phyloP scores from a whole-genome alignment of 2,113 vertebrate genomes.

The Penelope pileata region DNA sequence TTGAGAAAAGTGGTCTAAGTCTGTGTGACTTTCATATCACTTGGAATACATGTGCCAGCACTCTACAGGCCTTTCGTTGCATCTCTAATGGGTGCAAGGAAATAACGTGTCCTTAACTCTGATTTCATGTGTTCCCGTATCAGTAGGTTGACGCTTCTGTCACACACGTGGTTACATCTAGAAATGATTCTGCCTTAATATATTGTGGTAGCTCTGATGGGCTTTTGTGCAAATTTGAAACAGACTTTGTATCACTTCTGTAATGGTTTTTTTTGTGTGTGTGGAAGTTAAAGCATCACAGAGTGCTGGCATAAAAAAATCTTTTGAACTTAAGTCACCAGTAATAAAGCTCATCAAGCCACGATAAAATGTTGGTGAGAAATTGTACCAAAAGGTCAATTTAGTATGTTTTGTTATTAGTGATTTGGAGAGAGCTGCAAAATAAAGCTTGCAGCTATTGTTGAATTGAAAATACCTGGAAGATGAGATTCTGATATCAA shows the following conservation, averaged over 20 bases:
- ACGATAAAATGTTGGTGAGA: neutral
- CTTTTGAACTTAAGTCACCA: neutral
- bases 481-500: neutral
- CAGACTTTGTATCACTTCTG: neutral
- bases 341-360: neutral
- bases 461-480: neutral
- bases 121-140: neutral
- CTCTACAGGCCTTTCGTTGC: neutral
- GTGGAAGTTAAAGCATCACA: neutral
- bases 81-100: neutral
- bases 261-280: neutral
- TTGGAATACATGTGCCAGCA: rapidly evolving
- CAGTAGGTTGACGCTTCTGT: neutral
- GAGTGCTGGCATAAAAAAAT: neutral
- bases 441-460: neutral
- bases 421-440: neutral
- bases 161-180: neutral
- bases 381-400: neutral
- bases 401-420: neutral
- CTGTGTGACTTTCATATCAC: neutral
- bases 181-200: neutral
- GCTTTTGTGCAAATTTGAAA: neutral
- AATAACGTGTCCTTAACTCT: neutral
- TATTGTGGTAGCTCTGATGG: neutral
- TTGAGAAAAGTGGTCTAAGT: neutral